Conservation (phyloP, 2,888 invertebrate species). For the Autographa gamma region DNA sequence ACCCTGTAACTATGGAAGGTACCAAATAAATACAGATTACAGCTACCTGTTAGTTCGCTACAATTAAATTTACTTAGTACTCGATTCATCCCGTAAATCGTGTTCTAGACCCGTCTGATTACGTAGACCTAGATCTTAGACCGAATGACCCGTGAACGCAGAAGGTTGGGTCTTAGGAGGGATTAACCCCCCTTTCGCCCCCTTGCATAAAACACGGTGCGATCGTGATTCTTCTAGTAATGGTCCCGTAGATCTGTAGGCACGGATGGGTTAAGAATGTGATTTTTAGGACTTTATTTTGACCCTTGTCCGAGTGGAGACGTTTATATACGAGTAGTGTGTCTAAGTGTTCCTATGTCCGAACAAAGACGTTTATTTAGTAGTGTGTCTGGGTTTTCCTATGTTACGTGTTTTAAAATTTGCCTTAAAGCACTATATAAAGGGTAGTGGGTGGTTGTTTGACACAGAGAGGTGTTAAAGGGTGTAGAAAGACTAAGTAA, state of each 20-base stretch:
- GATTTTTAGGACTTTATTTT: neutral
- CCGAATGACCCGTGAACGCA: constrained; percentile 42
- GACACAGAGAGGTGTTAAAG: too few species aligned
- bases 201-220: constrained; percentile 31
- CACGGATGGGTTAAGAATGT: neutral
- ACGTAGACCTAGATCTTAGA: constrained; percentile 38
- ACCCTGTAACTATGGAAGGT: too few species aligned
- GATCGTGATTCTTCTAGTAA: constrained; percentile 14
- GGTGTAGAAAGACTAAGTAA: too few species aligned
- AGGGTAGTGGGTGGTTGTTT: too few species aligned
- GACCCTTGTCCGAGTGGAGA: neutral
- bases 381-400: neutral
- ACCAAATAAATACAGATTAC: constrained; percentile 11
- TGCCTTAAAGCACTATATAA: too few species aligned
- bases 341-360: neutral
- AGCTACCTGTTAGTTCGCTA: constrained; percentile 10
- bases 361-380: neutral
- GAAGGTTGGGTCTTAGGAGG: constrained; percentile 54
- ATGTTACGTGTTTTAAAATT: too few species aligned
- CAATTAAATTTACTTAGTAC: constrained; percentile 33
- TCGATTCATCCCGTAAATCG: constrained; percentile 24
- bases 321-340: neutral
- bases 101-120: constrained; percentile 30
- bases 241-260: constrained; percentile 34
- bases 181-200: constrained; percentile 48